Conservation (phyloP, 2,888 invertebrate genomes). For the Ceriagrion tenellum region DNA sequence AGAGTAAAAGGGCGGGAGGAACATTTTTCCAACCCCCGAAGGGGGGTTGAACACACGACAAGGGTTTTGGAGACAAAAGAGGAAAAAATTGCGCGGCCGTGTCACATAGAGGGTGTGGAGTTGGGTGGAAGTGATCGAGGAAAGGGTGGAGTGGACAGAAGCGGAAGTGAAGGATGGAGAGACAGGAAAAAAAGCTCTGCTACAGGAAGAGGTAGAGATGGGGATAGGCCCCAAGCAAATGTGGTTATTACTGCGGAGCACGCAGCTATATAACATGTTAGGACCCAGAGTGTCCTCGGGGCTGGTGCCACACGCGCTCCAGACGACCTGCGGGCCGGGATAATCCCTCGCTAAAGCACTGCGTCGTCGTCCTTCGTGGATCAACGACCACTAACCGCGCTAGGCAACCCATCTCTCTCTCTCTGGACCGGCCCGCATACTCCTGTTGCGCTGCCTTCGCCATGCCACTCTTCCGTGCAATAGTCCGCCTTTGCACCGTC, state of each 20-base stretch:
- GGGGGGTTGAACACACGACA: background rate
- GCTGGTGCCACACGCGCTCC: background rate
- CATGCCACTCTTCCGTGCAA: background rate
- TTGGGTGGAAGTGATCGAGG: background rate
- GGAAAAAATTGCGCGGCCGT: background rate
- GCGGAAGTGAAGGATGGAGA: background rate
- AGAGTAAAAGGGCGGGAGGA: background rate
- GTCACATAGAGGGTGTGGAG: background rate
- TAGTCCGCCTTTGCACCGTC: background rate
- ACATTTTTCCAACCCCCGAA: background rate
- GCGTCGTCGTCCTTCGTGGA: background rate
- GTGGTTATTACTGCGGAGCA: constrained; percentile 45
- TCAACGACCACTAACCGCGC: background rate
- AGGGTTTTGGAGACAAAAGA: background rate
- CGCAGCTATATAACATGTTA: constrained; percentile 42
- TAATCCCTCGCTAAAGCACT: constrained; percentile 64
- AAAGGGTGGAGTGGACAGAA: background rate
- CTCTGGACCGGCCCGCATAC: background rate
- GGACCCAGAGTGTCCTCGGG: background rate
- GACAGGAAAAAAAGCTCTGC: background rate
- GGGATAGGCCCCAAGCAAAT: background rate
- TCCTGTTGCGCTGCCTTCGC: background rate
- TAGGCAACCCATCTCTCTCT: background rate
- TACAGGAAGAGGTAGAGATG: background rate
- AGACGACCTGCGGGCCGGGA: constrained; percentile 10